phyloP scores from a whole-genome alignment of 2,113 vertebrate species.

The Enhydra lutris region DNA sequence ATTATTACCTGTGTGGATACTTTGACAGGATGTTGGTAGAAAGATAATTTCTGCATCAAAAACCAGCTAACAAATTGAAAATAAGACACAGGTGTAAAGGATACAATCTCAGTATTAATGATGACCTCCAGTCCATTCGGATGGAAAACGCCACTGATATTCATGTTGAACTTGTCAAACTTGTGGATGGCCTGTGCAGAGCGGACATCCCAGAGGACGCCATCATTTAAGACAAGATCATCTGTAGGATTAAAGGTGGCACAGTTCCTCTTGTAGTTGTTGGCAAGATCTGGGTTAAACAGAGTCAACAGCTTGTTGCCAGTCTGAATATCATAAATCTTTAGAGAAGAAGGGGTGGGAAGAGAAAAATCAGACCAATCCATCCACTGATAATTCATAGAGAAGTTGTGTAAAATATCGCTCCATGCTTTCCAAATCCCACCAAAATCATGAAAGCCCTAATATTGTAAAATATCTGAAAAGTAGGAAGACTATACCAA shows the following conservation, averaged over 20 bases:
- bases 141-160: constrained; percentile 99
- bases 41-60: neutral
- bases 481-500: neutral
- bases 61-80: neutral
- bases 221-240: constrained; percentile 98
- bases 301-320: constrained; percentile 97
- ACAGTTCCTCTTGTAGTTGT: constrained; percentile 99
- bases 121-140: constrained; percentile 97
- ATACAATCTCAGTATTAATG: constrained; percentile 99
- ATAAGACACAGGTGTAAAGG: constrained; percentile 74
- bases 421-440: neutral
- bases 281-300: constrained; percentile 98
- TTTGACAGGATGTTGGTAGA: neutral
- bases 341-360: constrained; percentile 78
- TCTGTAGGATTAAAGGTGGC: constrained; percentile 99
- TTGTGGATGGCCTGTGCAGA: constrained; percentile 98
- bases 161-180: constrained; percentile 99
- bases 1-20: neutral
- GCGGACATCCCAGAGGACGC: constrained; percentile 98
- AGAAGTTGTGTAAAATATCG: constrained; percentile 43
- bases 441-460: neutral
- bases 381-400: constrained; percentile 40
- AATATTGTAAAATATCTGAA: neutral
- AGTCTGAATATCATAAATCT: constrained; percentile 99
- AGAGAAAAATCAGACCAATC: constrained; percentile 78